phyloP scores from a whole-genome alignment of 2,113 vertebrate species.

The Aphelocoma coerulescens region DNA sequence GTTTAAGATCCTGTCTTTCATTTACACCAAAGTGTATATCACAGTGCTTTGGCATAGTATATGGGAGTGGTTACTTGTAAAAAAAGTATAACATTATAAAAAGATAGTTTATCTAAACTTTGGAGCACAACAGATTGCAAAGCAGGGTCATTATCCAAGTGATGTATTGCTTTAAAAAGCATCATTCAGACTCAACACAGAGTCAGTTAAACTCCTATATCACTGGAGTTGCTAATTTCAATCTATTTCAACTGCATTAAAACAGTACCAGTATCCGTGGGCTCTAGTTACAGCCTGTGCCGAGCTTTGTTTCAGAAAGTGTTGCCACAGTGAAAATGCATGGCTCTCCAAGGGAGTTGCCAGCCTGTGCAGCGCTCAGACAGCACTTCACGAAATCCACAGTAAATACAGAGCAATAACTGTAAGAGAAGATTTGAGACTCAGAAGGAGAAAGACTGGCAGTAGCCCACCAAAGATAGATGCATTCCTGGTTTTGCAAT shows the following conservation, averaged over 20 bases:
- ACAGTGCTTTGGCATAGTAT: neutral
- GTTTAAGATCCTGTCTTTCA: neutral
- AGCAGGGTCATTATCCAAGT: neutral
- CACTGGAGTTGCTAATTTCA: neutral
- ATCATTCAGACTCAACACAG: neutral
- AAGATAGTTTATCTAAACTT: neutral
- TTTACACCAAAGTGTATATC: neutral
- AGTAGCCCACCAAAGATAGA: neutral
- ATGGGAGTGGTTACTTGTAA: neutral
- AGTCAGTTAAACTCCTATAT: neutral
- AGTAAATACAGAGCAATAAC: neutral
- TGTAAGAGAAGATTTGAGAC: neutral
- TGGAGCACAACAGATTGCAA: neutral
- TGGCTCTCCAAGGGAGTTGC: neutral
- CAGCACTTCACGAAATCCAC: neutral
- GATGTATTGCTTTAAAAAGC: neutral
- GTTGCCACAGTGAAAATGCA: rapidly evolving
- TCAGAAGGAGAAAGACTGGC: neutral
- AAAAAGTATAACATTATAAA: neutral
- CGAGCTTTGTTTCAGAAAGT: neutral
- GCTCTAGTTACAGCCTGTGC: neutral
- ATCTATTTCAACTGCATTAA: neutral
- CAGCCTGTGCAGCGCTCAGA: neutral
- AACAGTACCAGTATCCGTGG: neutral
- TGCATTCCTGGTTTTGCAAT: neutral